These are phyloP conservation scores for Cliona cf. orientalis DNA, from an alignment of 37 sponge, comb jelly and placozoan genomes.

Conservation along the genomic window DNA sequence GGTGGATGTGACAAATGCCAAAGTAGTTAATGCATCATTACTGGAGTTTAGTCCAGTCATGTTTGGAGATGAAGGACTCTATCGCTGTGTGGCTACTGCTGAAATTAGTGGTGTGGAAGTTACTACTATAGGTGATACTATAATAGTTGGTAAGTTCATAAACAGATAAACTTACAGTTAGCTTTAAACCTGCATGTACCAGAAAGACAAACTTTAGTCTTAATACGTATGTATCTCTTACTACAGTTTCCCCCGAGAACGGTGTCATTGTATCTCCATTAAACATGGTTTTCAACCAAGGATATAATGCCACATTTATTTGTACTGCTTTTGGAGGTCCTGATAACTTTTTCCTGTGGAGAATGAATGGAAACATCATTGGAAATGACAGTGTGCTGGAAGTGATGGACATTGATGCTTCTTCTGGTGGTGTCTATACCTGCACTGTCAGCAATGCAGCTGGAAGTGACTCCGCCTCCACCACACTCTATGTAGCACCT, in stretches of 20 bases:
- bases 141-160: neutral
- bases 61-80: slow-evolving; percentile 15
- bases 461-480: slow-evolving; percentile 31
- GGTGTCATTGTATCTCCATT: too few relatives aligned
- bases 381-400: neutral
- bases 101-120: too few relatives aligned
- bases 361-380: slow-evolving; percentile 14
- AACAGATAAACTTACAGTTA: too few relatives aligned
- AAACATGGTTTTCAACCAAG: too few relatives aligned
- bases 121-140: too few relatives aligned
- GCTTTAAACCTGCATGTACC: too few relatives aligned
- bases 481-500: slow-evolving; percentile 23
- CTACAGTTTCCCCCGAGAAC: too few relatives aligned
- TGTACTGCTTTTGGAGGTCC: slow-evolving; percentile 70
- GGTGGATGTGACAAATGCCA: neutral
- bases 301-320: slow-evolving; percentile 24
- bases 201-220: too few relatives aligned
- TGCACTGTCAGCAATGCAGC: slow-evolving; percentile 70
- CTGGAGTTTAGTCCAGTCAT: neutral
- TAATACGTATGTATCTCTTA: too few relatives aligned
- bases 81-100: slow-evolving; percentile 25
- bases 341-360: slow-evolving; percentile 45
- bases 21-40: neutral
- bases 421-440: slow-evolving; percentile 48
- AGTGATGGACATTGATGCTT: neutral